Evolutionary conservation across 2,888 invertebrate genomes (phyloP).

Genomic region (Deilephila elpenor): DNA sequence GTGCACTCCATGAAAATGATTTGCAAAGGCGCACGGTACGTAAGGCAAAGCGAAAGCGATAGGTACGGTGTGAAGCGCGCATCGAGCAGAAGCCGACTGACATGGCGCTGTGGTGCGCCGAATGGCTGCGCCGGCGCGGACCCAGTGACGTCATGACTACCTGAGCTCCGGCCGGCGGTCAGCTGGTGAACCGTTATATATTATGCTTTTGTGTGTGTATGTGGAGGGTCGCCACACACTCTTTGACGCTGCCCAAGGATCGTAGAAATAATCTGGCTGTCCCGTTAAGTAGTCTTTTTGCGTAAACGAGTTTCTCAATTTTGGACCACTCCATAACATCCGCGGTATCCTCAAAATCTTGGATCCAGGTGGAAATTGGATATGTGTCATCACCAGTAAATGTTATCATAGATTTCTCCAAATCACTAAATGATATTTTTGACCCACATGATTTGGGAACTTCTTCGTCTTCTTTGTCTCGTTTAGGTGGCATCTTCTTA

Average conservation of each 20-base stretch:
- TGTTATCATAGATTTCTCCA: not conserved
- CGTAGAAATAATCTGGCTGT: conserved; percentile 33
- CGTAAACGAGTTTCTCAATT: conserved; percentile 27
- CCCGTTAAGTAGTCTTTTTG: conserved; percentile 27
- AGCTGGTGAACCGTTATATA: no score
- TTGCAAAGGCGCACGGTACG: no score
- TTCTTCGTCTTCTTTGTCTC: not conserved
- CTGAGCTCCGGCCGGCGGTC: no score
- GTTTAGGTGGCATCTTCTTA: not conserved
- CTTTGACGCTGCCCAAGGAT: not conserved
- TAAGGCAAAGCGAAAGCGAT: no score
- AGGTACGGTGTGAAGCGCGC: no score
- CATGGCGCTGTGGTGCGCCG: no score
- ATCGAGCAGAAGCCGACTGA: no score
- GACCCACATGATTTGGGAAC: not conserved
- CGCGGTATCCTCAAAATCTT: conserved; percentile 29
- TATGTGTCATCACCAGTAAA: conserved; percentile 4
- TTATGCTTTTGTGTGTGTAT: no score
- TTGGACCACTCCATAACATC: conserved; percentile 26
- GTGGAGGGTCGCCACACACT: no score
- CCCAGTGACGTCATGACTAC: no score
- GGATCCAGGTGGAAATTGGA: not conserved
- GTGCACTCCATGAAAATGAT: no score
- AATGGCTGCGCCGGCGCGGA: no score
- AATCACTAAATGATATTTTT: not conserved